phyloP scores from a whole-genome alignment of 2,888 invertebrate genomes.

The Acleris emargana region DNA sequence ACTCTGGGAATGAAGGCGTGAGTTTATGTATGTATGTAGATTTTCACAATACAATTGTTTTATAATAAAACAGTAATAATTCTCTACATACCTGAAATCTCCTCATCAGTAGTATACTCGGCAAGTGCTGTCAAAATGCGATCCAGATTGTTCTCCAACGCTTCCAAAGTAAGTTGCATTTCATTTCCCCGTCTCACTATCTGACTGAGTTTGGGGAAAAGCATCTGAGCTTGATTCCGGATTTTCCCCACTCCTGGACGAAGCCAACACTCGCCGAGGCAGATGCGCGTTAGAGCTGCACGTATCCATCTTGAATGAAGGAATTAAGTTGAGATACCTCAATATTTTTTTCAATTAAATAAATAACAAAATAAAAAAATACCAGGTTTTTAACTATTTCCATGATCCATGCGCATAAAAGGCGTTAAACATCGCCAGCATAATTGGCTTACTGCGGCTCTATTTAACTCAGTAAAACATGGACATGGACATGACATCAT shows the following conservation, averaged over 20 bases:
- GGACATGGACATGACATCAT: too few species aligned
- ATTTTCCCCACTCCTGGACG: conserved; percentile 77
- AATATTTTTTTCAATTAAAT: too few species aligned
- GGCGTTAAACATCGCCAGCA: too few species aligned
- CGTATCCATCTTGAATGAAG: conserved; percentile 69
- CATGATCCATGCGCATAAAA: too few species aligned
- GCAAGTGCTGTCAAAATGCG: conserved; percentile 70
- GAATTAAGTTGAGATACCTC: too few species aligned
- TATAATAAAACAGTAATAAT: not conserved
- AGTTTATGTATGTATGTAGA: too few species aligned
- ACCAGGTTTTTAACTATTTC: too few species aligned
- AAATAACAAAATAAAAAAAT: too few species aligned
- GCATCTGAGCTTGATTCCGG: conserved; percentile 71
- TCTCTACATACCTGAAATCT: conserved; percentile 64
- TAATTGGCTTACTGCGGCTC: too few species aligned
- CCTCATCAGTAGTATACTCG: conserved; percentile 79
- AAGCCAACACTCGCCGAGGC: conserved; percentile 75
- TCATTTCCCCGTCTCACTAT: conserved; percentile 67
- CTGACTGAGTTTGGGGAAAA: conserved; percentile 73
- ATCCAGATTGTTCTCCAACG: conserved; percentile 71
- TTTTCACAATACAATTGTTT: too few species aligned
- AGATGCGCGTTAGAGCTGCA: conserved; percentile 73
- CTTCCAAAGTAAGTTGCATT: conserved; percentile 68
- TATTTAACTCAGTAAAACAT: too few species aligned
- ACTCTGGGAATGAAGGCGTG: too few species aligned